phyloP scores from a whole-genome alignment of 2,797 vertebrate genomes.

The Kryptolebias ocellatus region DNA sequence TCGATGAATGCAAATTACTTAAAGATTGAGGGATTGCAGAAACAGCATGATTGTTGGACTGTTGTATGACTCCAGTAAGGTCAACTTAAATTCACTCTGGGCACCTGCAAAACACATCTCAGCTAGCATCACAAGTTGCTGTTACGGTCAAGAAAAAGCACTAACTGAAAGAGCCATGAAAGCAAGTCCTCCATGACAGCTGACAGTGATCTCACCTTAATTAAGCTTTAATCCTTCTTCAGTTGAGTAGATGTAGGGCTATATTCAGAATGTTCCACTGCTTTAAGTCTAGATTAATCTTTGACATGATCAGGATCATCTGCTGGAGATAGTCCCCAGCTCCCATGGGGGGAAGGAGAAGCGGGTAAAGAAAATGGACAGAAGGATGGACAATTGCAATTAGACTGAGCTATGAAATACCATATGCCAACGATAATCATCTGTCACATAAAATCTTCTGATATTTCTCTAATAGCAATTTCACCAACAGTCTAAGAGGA shows the following conservation, averaged over 20 bases:
- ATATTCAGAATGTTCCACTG: background rate
- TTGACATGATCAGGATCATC: slow-evolving; percentile 18
- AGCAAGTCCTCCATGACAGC: background rate
- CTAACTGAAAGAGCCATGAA: background rate
- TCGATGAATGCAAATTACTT: background rate
- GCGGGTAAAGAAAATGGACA: no score
- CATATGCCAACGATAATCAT: slow-evolving; percentile 72
- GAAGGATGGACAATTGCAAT: no score
- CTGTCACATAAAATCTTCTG: slow-evolving; percentile 54
- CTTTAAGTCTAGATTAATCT: slow-evolving; percentile 7
- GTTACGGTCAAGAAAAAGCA: background rate
- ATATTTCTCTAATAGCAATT: slow-evolving; percentile 69
- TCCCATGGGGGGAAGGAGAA: no score
- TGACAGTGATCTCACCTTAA: slow-evolving; percentile 6
- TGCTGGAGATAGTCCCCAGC: no score
- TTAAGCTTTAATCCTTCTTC: slow-evolving; percentile 19
- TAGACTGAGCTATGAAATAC: slow-evolving; percentile 46
- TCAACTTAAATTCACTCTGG: background rate
- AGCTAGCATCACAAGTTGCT: background rate
- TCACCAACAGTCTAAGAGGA: slow-evolving; percentile 46
- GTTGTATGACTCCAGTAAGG: background rate
- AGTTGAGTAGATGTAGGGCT: slow-evolving; percentile 10
- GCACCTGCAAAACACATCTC: background rate
- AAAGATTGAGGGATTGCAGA: background rate
- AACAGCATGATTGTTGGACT: background rate